These are phyloP conservation scores for Mionectes olivaceus DNA, from an alignment of 2,797 vertebrate species.

Conservation along the genomic window DNA sequence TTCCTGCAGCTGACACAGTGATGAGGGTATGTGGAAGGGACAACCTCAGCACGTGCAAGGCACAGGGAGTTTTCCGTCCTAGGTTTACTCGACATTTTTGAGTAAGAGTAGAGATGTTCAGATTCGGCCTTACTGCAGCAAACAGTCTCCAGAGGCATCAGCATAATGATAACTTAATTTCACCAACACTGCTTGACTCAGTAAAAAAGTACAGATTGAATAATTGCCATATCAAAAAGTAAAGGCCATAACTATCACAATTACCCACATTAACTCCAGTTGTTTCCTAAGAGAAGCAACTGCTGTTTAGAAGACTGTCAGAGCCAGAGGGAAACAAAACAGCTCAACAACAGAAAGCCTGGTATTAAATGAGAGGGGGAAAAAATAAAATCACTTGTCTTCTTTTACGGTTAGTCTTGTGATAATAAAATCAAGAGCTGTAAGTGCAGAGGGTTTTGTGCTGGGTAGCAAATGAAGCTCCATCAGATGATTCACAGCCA, in stretches of 20 bases:
- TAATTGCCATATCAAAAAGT: constrained; percentile 62
- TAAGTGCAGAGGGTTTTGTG: constrained; percentile 1
- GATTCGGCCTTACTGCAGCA: not conserved
- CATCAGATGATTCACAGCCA: not conserved
- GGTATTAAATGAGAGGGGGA: constrained; percentile 2
- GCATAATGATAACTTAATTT: constrained; percentile 13
- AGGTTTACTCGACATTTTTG: not conserved
- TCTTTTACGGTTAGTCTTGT: not conserved
- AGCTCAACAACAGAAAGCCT: constrained; percentile 46
- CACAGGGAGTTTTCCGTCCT: not conserved
- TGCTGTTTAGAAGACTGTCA: constrained; percentile 61
- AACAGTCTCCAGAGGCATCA: not conserved
- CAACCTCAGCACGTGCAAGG: not conserved
- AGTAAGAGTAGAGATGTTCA: not conserved
- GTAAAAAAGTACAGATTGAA: constrained; percentile 48
- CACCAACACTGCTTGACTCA: constrained; percentile 16
- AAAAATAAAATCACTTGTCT: constrained; percentile 5
- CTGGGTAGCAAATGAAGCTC: constrained; percentile 9
- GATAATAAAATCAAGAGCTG: constrained; percentile 37
- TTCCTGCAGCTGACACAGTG: not conserved
- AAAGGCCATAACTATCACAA: constrained; percentile 63
- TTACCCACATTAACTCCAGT: constrained; percentile 62
- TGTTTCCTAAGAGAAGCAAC: constrained; percentile 60
- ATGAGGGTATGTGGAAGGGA: not conserved
- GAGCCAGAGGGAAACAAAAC: constrained; percentile 62